Evolutionary conservation across 2,113 vertebrate species (phyloP).

Genomic region (Tragelaphus strepsiceros): DNA sequence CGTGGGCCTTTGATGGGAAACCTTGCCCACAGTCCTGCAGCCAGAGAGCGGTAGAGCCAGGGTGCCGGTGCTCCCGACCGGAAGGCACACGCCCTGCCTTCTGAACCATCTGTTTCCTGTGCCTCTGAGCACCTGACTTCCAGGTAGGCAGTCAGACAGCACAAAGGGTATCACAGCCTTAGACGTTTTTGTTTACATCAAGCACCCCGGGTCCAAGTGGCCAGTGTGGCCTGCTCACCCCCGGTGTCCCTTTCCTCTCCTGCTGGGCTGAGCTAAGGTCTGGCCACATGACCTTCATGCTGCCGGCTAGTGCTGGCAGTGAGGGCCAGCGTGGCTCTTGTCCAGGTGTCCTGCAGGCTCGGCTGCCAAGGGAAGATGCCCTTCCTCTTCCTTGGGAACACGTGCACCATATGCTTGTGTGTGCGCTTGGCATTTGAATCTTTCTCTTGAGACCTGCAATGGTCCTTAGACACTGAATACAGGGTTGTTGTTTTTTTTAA

Average conservation of each 20-base stretch:
- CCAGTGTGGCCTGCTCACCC: not conserved
- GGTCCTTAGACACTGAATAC: not conserved
- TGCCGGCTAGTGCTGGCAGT: not conserved
- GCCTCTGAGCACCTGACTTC: not conserved
- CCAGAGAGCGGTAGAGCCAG: not conserved
- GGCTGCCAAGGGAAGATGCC: not conserved
- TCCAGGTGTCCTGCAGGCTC: not conserved
- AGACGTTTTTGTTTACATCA: not conserved
- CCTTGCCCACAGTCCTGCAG: not conserved
- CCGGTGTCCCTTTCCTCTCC: not conserved
- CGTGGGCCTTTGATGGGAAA: not conserved
- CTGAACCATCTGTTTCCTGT: not conserved
- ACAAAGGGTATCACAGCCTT: not conserved
- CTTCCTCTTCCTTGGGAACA: not conserved
- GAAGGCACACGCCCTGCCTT: not conserved
- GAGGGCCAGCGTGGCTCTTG: too few species aligned
- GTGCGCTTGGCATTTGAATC: rapidly evolving
- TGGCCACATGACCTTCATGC: not conserved
- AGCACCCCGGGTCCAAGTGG: not conserved
- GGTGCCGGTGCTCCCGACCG: not conserved
- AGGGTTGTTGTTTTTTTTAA: not conserved
- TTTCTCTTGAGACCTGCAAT: not conserved
- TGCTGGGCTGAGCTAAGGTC: not conserved
- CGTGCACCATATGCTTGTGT: rapidly evolving
- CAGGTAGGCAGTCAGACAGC: not conserved